A percentile compares a stretch with the other conserved stretches of the same genome.
phyloP scores from a whole-genome alignment of 2,797 vertebrate species.

The Chaetophractus vellerosus region DNA sequence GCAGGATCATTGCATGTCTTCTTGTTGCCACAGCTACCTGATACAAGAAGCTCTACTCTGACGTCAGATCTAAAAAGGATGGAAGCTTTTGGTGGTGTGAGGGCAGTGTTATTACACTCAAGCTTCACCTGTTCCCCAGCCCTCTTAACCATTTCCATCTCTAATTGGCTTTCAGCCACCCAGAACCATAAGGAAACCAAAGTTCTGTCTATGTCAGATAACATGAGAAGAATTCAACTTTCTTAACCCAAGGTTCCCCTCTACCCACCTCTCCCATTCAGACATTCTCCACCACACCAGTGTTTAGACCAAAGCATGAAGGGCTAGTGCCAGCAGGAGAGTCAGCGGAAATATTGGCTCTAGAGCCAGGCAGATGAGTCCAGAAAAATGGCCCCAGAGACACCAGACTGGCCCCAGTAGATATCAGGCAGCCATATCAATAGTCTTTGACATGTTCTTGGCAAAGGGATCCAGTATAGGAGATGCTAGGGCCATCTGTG shows the following conservation, averaged over 20 bases:
- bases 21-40: slow-evolving; percentile 21
- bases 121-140: not conserved
- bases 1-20: not conserved
- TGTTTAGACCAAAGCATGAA: slow-evolving; percentile 79
- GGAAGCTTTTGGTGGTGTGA: slow-evolving; percentile 19
- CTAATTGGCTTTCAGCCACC: slow-evolving; percentile 49
- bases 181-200: not conserved
- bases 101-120: not conserved
- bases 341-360: slow-evolving; percentile 48
- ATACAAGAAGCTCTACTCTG: not conserved
- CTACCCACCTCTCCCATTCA: not conserved
- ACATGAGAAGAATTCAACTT: slow-evolving; percentile 52
- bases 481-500: slow-evolving; percentile 56
- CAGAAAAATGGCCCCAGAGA: slow-evolving; percentile 65
- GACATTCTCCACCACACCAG: not conserved
- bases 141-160: slow-evolving; percentile 61
- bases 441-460: slow-evolving; percentile 9
- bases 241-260: not conserved
- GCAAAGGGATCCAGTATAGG: not conserved
- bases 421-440: not conserved
- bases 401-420: not conserved
- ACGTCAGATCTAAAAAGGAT: slow-evolving; percentile 31
- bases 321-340: slow-evolving; percentile 47
- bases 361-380: slow-evolving; percentile 53
- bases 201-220: slow-evolving; percentile 33